Conservation (phyloP, 2,113 vertebrate genomes). For the Ramphastos sulfuratus region DNA sequence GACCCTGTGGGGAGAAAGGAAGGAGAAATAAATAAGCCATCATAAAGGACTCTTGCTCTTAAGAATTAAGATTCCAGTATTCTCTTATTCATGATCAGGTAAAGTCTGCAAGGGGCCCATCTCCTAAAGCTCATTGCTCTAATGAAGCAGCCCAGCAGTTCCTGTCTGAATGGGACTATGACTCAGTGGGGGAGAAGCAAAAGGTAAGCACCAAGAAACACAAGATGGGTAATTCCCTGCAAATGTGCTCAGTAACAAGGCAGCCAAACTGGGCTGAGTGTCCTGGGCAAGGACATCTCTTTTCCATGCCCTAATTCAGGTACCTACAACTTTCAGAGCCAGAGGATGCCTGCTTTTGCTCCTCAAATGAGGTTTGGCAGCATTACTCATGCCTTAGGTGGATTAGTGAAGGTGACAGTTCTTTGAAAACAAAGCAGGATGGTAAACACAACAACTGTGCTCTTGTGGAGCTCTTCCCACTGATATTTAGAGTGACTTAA, state of each 20-base stretch:
- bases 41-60: background rate
- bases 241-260: background rate
- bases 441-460: background rate
- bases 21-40: background rate
- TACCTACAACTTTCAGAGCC: background rate
- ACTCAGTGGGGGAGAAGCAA: background rate
- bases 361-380: background rate
- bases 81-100: background rate
- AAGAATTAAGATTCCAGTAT: background rate
- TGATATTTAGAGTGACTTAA: background rate
- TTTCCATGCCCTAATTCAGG: background rate
- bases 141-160: constrained; percentile 11
- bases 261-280: background rate
- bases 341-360: background rate
- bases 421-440: constrained; percentile 40
- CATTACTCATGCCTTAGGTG: background rate
- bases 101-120: background rate
- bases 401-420: background rate
- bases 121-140: background rate
- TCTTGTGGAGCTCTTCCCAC: background rate
- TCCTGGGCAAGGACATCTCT: background rate
- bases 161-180: background rate
- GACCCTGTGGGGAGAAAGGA: constrained; percentile 77
- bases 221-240: background rate
- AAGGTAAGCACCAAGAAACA: background rate